Base-by-base conservation (phyloP, 1,140 invertebrate species). In the Drosophila nasuta region DNA sequence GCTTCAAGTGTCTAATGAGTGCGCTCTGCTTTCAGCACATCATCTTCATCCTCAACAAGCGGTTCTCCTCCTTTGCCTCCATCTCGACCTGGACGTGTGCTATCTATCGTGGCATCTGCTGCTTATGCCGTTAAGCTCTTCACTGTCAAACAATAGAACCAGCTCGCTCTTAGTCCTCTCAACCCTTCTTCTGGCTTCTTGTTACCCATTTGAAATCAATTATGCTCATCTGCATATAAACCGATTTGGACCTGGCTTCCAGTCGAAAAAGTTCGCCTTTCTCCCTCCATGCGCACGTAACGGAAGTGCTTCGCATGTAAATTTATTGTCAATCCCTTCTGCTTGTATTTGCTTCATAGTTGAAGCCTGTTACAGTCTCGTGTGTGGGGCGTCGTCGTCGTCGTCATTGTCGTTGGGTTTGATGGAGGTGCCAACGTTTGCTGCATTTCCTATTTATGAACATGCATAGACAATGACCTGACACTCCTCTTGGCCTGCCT, bases 161-260 rank as follows among this genome's bases (percentile, higher is more conserved):
- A 15, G 25, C 41, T 41, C 43, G 25, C 41, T 41, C 43, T 3
- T 4, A 54, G 5, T 4, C 41, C 41, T 28, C 3, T 6, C 10
- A 25, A 11, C 20, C 10, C 51, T 38, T 38, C 35, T 38, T 7
- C 62, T 25, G 7, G 30, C 48, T 1, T n/a, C 11, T 54, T 17
- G 46, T 5, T 15, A 59, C 59, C 82, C 69, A 77, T 91, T 77
- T 72, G 78, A 87, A 91, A 91, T 91, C 88, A 91, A 91, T 91
- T 91, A 91, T 91, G 88, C 88, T 91, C 82, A 91, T 91, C 88
- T 81, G 82, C 88, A 91, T 91, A 87, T 91, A 91, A 91, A 91
- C 80, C 59, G 78, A 88, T 83, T 91, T 85, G 60, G 75, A 63
- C 85, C 74, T 81, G 67, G 65, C 77, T 69, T 62, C 71, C 69